Evolutionary conservation across 2,113 vertebrate genomes (phyloP).

Genomic region (Cavia porcellus): DNA sequence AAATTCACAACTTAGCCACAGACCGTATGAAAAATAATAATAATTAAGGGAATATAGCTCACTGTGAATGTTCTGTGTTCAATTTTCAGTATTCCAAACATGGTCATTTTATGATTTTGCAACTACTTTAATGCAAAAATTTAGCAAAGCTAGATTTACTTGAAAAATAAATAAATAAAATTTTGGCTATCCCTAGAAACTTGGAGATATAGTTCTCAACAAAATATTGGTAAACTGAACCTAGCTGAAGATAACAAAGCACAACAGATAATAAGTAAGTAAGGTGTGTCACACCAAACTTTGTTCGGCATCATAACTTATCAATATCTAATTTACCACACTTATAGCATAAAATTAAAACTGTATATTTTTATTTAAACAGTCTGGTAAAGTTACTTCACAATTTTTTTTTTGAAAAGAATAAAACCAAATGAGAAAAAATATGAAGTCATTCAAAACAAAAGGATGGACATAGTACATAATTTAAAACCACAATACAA

Average conservation of each 20-base stretch:
- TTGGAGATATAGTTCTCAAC: neutral
- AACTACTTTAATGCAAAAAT: neutral
- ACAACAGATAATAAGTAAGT: neutral
- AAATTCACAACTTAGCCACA: neutral
- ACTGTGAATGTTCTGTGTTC: neutral
- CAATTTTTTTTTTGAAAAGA: neutral
- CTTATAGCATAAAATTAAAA: neutral
- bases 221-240: neutral
- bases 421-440: no score
- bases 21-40: neutral
- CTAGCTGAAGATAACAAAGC: neutral
- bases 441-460: no score
- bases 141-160: neutral
- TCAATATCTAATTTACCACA: neutral
- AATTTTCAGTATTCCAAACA: neutral
- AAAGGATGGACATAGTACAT: no score
- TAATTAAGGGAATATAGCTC: neutral
- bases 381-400: neutral
- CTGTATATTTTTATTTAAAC: neutral
- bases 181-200: no score
- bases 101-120: neutral
- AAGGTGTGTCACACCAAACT: neutral
- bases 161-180: neutral
- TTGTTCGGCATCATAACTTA: neutral
- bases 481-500: no score